A percentile compares a stretch with the other conserved stretches of the same genome.
These are phyloP conservation scores for Dinocampus coccinellae DNA, from an alignment of 2,888 invertebrate species.

Conservation along the genomic window DNA sequence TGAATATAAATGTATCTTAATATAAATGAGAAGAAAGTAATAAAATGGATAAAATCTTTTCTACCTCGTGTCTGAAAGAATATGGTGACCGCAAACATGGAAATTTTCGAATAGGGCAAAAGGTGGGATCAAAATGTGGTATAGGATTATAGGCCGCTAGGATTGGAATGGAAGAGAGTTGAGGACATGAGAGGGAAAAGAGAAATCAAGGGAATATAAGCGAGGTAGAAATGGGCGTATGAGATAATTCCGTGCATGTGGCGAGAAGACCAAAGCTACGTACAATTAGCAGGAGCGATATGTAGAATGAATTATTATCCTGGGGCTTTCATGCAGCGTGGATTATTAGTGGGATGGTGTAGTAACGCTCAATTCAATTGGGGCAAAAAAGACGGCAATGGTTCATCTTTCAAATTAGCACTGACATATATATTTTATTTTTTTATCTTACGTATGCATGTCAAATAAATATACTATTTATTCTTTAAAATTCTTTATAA, in stretches of 20 bases:
- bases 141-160: constrained; percentile 38
- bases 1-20: constrained; percentile 38
- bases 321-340: constrained; percentile 44
- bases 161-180: constrained; percentile 13
- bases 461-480: too few species aligned
- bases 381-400: constrained; percentile 31
- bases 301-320: constrained; percentile 58
- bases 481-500: too few species aligned
- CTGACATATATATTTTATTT: constrained; percentile 1
- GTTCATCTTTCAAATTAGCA: constrained; percentile 21
- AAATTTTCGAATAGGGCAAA: constrained; percentile 42
- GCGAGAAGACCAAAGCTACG: constrained; percentile 45
- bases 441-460: too few species aligned
- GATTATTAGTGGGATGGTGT: constrained; percentile 23
- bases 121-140: constrained; percentile 44
- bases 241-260: constrained; percentile 52
- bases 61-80: not conserved
- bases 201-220: constrained; percentile 1
- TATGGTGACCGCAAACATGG: constrained; percentile 35
- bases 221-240: constrained; percentile 22
- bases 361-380: constrained; percentile 43
- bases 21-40: constrained; percentile 24
- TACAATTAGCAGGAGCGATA: constrained; percentile 55
- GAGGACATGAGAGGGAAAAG: constrained; percentile 18
- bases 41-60: constrained; percentile 5